Evolutionary conservation across 2,797 vertebrate species (phyloP), one percentile per base, ranked within the genome.

Genomic region (Erithacus rubecula): DNA sequence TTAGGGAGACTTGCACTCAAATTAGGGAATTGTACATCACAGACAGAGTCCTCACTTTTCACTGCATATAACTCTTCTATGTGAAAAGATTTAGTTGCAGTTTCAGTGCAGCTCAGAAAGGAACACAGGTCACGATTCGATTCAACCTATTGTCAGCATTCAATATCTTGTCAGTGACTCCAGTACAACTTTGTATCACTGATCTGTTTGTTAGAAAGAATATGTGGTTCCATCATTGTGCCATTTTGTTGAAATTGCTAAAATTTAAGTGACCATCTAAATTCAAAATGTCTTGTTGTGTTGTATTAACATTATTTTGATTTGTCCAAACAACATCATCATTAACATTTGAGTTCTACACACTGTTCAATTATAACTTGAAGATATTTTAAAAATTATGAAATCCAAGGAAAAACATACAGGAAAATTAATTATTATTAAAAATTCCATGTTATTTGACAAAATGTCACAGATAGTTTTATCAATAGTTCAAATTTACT

Each of bases 91-190:
- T 51, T 53, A 81, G 2, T 23, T 49, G 12, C 4, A 24, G 13
- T 62, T 88, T 36, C 65, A 67, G 21, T 32, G 51, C 13, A 82
- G 20, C 17, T 82, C n/a, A 36, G 36, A 83, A 86, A 77, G 23
- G 21, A 92, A 27, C 19, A 70, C 0, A 76, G 24, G 13, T 9
- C 39, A 41, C 0, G 0, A 37, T 58, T 63, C 63, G 16, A 39
- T 69, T 53, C 56, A 79, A 9, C 11, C 43, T 71, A 19, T 15
- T 68, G 13, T 60, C 47, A 58, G 32, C 32, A 82, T 56, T 79
- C 17, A 71, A 17, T 11, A 49, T 34, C 30, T 72, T 58, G 19
- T 18, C n/a, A 70, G 53, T 27, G 9, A 47, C 53, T 83, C 69
- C 27, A 67, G n/a, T n/a, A 81, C 74, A 85, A 77, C 21, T 27